Percentiles rank a stretch among this genome's conserved stretches.
Conservation (phyloP, 2,888 invertebrate genomes). For the Lymantria dispar region DNA sequence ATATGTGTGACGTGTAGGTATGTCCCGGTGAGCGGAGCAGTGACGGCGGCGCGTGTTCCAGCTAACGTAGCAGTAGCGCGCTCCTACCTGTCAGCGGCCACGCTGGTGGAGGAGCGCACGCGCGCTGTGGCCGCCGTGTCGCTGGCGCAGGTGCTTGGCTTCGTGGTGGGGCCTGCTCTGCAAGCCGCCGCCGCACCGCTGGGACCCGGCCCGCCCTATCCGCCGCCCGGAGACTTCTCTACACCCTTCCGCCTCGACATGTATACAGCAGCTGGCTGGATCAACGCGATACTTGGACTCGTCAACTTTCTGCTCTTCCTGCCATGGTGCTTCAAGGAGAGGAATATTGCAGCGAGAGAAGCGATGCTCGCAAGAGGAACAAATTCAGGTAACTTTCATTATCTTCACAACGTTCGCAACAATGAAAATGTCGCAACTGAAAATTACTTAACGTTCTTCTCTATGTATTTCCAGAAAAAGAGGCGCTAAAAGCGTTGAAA, state of each 20-base stretch:
- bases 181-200: conserved; percentile 91
- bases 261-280: conserved; percentile 94
- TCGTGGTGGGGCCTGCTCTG: conserved; percentile 92
- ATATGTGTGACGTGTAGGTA: neutral
- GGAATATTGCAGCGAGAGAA: conserved; percentile 89
- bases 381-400: conserved; percentile 69
- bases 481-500: conserved; percentile 85
- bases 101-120: conserved; percentile 90
- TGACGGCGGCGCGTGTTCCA: conserved; percentile 40
- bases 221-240: conserved; percentile 73
- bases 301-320: conserved; percentile 88
- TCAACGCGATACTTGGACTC: conserved; percentile 88
- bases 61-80: conserved; percentile 93
- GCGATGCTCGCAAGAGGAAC: conserved; percentile 89
- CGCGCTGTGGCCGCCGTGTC: conserved; percentile 92
- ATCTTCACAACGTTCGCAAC: neutral
- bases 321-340: conserved; percentile 89
- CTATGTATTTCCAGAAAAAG: conserved; percentile 81
- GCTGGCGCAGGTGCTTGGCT: conserved; percentile 92
- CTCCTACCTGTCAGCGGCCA: conserved; percentile 92
- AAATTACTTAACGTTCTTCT: neutral
- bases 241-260: conserved; percentile 87
- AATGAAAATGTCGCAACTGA: neutral
- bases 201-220: conserved; percentile 79
- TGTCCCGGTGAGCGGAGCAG: neutral